Conservation (phyloP, 1,140 invertebrate genomes). For the Penaeus chinensis region DNA sequence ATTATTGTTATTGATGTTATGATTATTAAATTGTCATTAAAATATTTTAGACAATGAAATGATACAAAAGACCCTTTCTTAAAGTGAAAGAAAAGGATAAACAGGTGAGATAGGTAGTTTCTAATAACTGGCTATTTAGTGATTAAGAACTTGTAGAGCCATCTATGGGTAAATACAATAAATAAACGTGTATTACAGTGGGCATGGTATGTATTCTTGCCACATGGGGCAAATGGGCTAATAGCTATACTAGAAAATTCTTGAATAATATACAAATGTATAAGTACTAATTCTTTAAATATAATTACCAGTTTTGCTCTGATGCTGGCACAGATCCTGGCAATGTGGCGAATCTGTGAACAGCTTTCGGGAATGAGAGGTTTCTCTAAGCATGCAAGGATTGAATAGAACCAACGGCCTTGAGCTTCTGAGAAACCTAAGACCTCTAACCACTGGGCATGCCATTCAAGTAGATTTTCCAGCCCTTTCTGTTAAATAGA, state of each 20-base stretch:
- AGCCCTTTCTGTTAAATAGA: slow-evolving; percentile 36
- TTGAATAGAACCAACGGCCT: slow-evolving; percentile 75
- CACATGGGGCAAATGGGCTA: neutral
- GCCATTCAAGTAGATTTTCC: slow-evolving; percentile 50
- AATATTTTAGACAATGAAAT: too few relatives aligned
- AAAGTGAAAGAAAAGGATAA: too few relatives aligned
- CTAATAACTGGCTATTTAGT: too few relatives aligned
- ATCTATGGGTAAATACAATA: too few relatives aligned
- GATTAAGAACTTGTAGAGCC: too few relatives aligned
- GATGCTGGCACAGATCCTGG: slow-evolving; percentile 71
- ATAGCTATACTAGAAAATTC: neutral
- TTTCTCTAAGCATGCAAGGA: slow-evolving; percentile 73
- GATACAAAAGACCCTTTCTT: too few relatives aligned
- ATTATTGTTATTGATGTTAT: too few relatives aligned
- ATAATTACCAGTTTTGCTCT: slow-evolving; percentile 71
- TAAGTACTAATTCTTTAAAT: neutral
- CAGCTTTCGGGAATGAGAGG: slow-evolving; percentile 74
- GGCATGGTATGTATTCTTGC: too few relatives aligned
- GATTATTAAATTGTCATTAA: too few relatives aligned
- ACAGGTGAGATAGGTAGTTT: too few relatives aligned
- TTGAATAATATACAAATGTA: neutral
- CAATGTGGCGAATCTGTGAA: slow-evolving; percentile 71
- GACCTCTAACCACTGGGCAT: slow-evolving; percentile 53
- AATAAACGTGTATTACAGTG: too few relatives aligned
- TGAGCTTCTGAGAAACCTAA: slow-evolving; percentile 67